Evolutionary conservation across 2,797 vertebrate genomes (phyloP).

Genomic region (Tangara arthus): DNA sequence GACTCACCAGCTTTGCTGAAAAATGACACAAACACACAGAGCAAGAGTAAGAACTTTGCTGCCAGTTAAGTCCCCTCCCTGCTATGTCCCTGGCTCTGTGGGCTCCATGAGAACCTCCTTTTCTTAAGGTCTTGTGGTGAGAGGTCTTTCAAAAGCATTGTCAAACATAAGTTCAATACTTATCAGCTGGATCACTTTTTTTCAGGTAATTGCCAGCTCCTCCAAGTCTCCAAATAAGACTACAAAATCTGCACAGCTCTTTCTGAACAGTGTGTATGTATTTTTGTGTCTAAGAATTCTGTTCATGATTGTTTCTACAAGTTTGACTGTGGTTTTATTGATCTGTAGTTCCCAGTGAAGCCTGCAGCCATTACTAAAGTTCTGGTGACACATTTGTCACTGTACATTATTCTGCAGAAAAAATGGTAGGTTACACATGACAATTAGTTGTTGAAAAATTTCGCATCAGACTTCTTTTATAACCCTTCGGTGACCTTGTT

Average conservation of each 20-base stretch:
- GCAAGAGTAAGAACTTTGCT: not conserved
- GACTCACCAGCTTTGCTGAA: not conserved
- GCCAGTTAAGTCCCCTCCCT: not conserved
- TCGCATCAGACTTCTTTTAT: not conserved
- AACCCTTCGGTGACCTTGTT: not conserved
- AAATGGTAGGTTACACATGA: not conserved
- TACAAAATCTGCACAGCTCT: not conserved
- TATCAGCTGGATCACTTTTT: not conserved
- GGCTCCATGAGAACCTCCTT: not conserved
- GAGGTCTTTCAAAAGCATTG: not conserved
- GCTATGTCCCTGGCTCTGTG: not conserved
- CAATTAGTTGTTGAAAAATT: not conserved
- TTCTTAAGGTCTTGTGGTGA: not conserved
- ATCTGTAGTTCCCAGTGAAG: not conserved
- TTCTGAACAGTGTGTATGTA: fast-evolving
- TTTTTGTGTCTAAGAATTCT: not conserved
- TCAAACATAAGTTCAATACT: not conserved
- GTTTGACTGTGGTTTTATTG: not conserved
- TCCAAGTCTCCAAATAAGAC: not conserved
- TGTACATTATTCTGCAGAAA: not conserved
- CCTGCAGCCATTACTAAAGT: not conserved
- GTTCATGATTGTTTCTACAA: not conserved
- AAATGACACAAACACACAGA: not conserved
- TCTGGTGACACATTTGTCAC: not conserved
- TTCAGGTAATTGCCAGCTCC: not conserved